phyloP scores from a whole-genome alignment of 2,113 vertebrate species.

The Electrona antarctica region DNA sequence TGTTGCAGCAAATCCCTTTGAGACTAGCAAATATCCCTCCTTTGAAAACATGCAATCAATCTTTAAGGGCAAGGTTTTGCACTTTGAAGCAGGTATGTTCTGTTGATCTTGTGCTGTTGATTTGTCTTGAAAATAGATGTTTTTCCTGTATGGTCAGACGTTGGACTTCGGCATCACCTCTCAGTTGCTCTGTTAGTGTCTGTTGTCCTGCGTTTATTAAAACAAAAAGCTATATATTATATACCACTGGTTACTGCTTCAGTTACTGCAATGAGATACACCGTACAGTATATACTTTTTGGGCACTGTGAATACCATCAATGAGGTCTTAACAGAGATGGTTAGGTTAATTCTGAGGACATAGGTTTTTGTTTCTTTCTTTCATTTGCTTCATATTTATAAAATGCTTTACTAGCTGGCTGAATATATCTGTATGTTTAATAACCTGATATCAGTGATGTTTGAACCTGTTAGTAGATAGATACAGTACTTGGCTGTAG shows the following conservation, averaged over 20 bases:
- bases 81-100: conserved; percentile 38
- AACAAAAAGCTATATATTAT: conserved; percentile 11
- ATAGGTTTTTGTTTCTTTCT: not conserved
- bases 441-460: conserved; percentile 22
- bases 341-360: too few species aligned
- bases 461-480: conserved; percentile 15
- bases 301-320: conserved; percentile 61
- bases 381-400: conserved; percentile 44
- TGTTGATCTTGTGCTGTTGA: conserved; percentile 30
- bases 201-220: conserved; percentile 21
- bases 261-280: conserved; percentile 23
- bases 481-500: conserved; percentile 7
- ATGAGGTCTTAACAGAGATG: conserved; percentile 46
- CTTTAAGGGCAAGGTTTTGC: conserved; percentile 68
- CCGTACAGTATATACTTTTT: conserved; percentile 48
- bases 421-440: conserved; percentile 46
- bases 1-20: conserved; percentile 72
- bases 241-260: conserved; percentile 35
- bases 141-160: conserved; percentile 30
- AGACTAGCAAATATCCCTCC: conserved; percentile 43
- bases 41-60: conserved; percentile 55
- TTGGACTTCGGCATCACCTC: conserved; percentile 10
- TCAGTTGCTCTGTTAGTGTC: conserved; percentile 33
- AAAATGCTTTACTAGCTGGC: conserved; percentile 54
- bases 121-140: conserved; percentile 9